Evolutionary conservation across 2,113 vertebrate genomes (phyloP).

Genomic region (Corythornis madagascariensis): DNA sequence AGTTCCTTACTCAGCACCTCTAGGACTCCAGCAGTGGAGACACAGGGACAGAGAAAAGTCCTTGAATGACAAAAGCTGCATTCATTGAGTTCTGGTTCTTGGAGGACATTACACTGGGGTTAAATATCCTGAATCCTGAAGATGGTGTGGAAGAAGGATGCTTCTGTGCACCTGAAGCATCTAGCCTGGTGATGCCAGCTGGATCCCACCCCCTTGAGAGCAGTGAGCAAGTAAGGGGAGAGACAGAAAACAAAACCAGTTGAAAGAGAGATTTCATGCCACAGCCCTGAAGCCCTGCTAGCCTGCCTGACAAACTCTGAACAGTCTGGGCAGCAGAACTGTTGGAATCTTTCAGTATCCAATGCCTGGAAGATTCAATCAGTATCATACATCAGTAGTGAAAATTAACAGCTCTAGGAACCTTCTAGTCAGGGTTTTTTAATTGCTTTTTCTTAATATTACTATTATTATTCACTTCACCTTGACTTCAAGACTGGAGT

Average conservation of each 20-base stretch:
- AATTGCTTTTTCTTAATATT: neutral
- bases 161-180: neutral
- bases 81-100: neutral
- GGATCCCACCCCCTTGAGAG: neutral
- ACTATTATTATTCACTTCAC: neutral
- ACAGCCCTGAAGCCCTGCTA: neutral
- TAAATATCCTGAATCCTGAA: neutral
- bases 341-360: neutral
- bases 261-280: neutral
- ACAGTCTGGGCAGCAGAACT: neutral
- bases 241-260: neutral
- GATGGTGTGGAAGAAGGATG: neutral
- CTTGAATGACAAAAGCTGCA: neutral
- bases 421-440: neutral
- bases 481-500: neutral
- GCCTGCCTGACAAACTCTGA: neutral
- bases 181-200: neutral
- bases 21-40: neutral
- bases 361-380: neutral
- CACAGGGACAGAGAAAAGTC: neutral
- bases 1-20: neutral
- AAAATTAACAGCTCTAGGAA: neutral
- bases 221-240: neutral
- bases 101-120: neutral
- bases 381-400: neutral